Base-by-base conservation (phyloP, 1,140 invertebrate species). In the Drosophila lacteicornis region DNA sequence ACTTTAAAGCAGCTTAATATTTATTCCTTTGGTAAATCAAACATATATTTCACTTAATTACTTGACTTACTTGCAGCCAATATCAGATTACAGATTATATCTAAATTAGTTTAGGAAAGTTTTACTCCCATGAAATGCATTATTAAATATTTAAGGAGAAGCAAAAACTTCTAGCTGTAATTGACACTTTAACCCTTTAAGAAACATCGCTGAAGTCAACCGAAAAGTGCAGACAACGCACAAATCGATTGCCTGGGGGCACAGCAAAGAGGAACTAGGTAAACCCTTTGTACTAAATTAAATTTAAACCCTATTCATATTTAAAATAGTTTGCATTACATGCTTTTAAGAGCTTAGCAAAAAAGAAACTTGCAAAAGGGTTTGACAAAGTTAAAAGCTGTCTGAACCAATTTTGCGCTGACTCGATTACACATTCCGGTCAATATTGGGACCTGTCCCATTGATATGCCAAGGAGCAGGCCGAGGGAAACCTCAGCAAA, bases 391-490 rank as follows among this genome's bases (percentile, higher is more conserved):
- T 51, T 46, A 46, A 59, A 67, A 71, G 65, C 27, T 71, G n/a
- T 60, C 43, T 27, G 46, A 38, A 36, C 30, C 43, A 30, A 63
- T 57, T 19, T 43, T 27, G 4, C 49, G 63, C 70, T 38, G 69
- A 62, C 62, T 79, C 49, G 62, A 46, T 73, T 80, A 57, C 67
- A 71, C 59, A 68, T 81, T 80, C 62, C 47, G 69, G 59, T 79
- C 76, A 79, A 79, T 79, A 65, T 79, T 56, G n/a, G 47, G 19
- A 53, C 27, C 53, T 22, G 19, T 15, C 57, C 43, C 69, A 88
- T 81, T 81, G 69, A 79, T 73, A 84, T 88, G 80, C 80, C 65
- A 67, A 61, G 46, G 80, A 78, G 49, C 75, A 80, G 49, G 53
- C 61, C 65, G 63, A 78, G 49, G n/a, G 61, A 76, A 74, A 69